Percentiles rank a stretch among this genome's conserved stretches.
Evolutionary conservation across 2,113 vertebrate genomes (phyloP).

Genomic region (Heteronetta atricapilla): DNA sequence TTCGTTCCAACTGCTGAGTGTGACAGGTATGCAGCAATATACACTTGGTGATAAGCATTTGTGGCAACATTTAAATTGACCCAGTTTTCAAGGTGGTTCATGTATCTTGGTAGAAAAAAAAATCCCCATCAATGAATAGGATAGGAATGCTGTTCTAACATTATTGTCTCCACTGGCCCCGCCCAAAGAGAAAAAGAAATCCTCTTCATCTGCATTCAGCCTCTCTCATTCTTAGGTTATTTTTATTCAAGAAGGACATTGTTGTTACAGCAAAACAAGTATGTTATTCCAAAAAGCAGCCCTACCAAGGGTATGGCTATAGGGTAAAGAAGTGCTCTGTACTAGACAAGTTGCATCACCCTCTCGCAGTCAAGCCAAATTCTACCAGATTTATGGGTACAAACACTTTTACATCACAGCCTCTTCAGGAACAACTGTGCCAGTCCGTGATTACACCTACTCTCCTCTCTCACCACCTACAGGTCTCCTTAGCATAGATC

Average conservation of each 20-base stretch:
- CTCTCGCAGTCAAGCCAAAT: background rate
- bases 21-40: constrained; percentile 36
- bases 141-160: background rate
- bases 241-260: background rate
- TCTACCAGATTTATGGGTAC: background rate
- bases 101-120: constrained; percentile 14
- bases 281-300: background rate
- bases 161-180: background rate
- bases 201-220: background rate
- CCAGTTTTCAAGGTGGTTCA: constrained; percentile 33
- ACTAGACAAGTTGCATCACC: background rate
- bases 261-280: background rate
- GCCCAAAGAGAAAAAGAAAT: background rate
- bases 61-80: constrained; percentile 49
- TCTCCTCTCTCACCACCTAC: background rate
- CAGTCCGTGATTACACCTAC: background rate
- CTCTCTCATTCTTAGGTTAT: background rate
- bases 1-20: background rate
- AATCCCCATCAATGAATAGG: constrained; percentile 1
- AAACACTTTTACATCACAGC: background rate
- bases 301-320: background rate
- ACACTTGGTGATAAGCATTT: background rate
- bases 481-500: background rate
- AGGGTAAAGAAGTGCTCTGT: background rate
- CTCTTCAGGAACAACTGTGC: background rate